Evolutionary conservation across 2,888 invertebrate species (phyloP).

Genomic region (Philereme transversata): DNA sequence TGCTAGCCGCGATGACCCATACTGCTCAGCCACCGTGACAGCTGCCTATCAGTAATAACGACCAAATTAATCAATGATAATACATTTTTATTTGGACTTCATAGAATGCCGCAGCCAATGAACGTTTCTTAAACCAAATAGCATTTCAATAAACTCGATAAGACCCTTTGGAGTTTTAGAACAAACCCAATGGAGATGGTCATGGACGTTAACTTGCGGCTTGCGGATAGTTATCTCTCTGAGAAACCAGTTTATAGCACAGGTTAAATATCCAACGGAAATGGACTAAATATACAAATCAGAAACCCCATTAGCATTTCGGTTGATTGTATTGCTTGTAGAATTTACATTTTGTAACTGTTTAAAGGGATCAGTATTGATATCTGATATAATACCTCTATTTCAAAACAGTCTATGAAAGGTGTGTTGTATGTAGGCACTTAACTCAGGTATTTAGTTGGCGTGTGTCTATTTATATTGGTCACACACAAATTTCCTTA

Average conservation of each 20-base stretch:
- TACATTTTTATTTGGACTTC: too few relatives aligned
- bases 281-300: constrained; percentile 8
- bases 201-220: too few relatives aligned
- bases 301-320: constrained; percentile 7
- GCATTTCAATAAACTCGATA: too few relatives aligned
- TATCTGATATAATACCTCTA: background rate
- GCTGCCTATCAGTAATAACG: constrained; percentile 37
- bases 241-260: too few relatives aligned
- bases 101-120: too few relatives aligned
- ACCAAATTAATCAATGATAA: constrained; percentile 29
- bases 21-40: constrained; percentile 43
- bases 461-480: constrained; percentile 10
- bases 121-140: too few relatives aligned
- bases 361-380: background rate
- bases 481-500: constrained; percentile 5
- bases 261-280: constrained; percentile 3
- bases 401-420: constrained; percentile 8
- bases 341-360: constrained; percentile 11
- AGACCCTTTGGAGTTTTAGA: too few relatives aligned
- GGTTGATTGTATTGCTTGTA: constrained; percentile 7
- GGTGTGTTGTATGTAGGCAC: background rate
- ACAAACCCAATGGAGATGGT: too few relatives aligned
- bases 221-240: too few relatives aligned
- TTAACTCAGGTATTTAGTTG: constrained; percentile 10
- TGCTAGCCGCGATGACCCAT: constrained; percentile 5